Conservation (phyloP, 2,888 invertebrate genomes). For the Nomada lathburiana region DNA sequence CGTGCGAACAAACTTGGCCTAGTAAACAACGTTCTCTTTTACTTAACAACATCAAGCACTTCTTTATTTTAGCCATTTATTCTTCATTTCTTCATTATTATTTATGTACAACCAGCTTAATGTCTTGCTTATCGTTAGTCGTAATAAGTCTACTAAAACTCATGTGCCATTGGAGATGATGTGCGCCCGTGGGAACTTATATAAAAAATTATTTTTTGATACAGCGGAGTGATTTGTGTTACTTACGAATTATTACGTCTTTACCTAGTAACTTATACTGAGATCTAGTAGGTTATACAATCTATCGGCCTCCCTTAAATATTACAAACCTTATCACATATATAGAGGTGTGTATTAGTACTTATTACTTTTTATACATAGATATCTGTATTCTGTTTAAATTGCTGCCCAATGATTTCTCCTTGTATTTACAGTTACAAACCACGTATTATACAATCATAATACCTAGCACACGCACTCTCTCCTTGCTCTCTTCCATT, state of each 20-base stretch:
- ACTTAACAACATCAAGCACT: conserved; percentile 81
- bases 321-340: conserved; percentile 83
- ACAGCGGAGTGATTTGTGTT: conserved; percentile 83
- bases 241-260: conserved; percentile 78
- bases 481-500: conserved; percentile 44
- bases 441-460: conserved; percentile 81
- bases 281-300: conserved; percentile 83
- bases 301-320: conserved; percentile 79
- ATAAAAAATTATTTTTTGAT: conserved; percentile 83
- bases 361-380: conserved; percentile 76
- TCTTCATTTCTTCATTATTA: conserved; percentile 78
- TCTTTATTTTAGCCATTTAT: conserved; percentile 80
- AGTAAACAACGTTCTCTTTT: conserved; percentile 75
- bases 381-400: conserved; percentile 75
- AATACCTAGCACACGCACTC: conserved; percentile 75
- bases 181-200: conserved; percentile 83
- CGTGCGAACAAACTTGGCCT: conserved; percentile 64
- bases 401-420: conserved; percentile 78
- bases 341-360: conserved; percentile 74
- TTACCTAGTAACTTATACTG: conserved; percentile 81
- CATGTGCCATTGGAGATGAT: conserved; percentile 82
- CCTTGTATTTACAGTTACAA: conserved; percentile 82
- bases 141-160: conserved; percentile 78
- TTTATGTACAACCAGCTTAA: conserved; percentile 82
- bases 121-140: conserved; percentile 70